Base-by-base conservation (phyloP, 1,140 invertebrate species). In the Doryteuthis pealeii region DNA sequence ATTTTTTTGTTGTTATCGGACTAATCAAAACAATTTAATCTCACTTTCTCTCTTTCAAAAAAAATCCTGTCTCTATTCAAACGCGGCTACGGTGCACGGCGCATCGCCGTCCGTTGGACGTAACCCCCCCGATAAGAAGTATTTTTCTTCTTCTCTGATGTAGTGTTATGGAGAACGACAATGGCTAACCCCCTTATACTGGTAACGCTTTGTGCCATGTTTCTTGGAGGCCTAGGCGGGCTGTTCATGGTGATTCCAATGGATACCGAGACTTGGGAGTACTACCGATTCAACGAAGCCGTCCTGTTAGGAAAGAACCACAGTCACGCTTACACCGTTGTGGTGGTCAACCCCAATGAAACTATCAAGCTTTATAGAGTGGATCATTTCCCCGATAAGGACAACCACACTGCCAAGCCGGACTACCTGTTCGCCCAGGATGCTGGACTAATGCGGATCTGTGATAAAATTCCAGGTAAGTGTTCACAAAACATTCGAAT, bases 171-270 rank as follows among this genome's bases (percentile, higher is more conserved):
- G 54, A 8, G 10, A 62, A 22, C 54, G 26, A 28, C 54, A 8
- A 62, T 62, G 54, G 54, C 54, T 28, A 62, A 62, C 54, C 54
- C 54, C 18, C 54, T 62, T 5, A n/a, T 62, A n/a, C 26, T 62
- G 26, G 54, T 62, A 22, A 14, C 54, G 5, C 22, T 62, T 28
- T n/a, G 22, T 22, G 18, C 54, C 1, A 28, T 62, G 18, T 22
- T 62, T 22, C 26, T 62, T 22, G 54, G 54, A n/a, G 54, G 54
- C 54, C 22, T 62, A 8, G 54, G 22, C 18, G 10, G 10, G 18
- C 54, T 62, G 5, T 62, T 62, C 54, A 62, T 62, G 18, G 26
- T 62, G 54, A 62, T 62, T n/a, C 54, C 54, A 28, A 22, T 62
- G 54, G 54, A 18, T 62, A 62, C 22, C 54, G 26, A 62, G 5